These are phyloP conservation scores for Eledone cirrhosa DNA, from an alignment of 2,888 invertebrate species.

Conservation along the genomic window DNA sequence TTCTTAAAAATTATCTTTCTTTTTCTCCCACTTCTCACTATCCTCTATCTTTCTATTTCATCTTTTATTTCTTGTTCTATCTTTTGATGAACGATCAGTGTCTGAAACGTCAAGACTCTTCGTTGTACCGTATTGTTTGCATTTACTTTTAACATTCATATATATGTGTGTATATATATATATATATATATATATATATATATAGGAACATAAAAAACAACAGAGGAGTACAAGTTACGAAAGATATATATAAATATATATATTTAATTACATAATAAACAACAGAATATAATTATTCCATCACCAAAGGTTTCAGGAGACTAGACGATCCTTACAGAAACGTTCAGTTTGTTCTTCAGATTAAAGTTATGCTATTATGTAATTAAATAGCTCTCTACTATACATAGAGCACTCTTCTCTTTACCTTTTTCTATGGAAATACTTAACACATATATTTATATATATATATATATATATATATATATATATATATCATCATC, in stretches of 20 bases:
- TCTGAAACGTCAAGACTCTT: background rate
- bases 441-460: too few relatives aligned
- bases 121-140: background rate
- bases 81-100: background rate
- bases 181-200: slow-evolving; percentile 24
- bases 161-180: slow-evolving; percentile 7
- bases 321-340: too few relatives aligned
- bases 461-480: too few relatives aligned
- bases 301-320: too few relatives aligned
- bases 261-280: background rate
- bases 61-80: background rate
- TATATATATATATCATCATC: too few relatives aligned
- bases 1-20: background rate
- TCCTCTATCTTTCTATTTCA: background rate
- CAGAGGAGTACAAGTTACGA: background rate
- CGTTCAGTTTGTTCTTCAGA: too few relatives aligned
- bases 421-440: too few relatives aligned
- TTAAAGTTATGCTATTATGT: too few relatives aligned
- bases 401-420: too few relatives aligned
- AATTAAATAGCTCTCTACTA: too few relatives aligned
- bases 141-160: too few relatives aligned
- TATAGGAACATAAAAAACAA: background rate
- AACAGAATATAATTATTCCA: too few relatives aligned
- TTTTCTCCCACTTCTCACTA: background rate
- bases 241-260: background rate